Conservation (phyloP, 2,888 invertebrate genomes). For the Trichacis sp. region DNA sequence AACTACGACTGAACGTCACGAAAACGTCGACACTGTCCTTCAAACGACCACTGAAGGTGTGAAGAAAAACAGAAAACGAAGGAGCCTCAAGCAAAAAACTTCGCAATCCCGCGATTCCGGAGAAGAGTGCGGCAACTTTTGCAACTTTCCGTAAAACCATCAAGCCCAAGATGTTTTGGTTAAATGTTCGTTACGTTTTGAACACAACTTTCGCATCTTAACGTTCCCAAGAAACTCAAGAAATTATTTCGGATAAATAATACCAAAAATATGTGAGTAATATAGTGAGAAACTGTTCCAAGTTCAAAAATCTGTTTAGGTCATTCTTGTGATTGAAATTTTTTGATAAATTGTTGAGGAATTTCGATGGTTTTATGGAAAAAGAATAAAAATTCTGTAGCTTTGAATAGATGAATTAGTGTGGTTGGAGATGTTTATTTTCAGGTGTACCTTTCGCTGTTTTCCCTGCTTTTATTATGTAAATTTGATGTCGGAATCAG, state of each 20-base stretch:
- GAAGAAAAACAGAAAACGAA: constrained; percentile 1
- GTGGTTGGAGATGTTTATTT: no score
- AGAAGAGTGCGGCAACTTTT: not conserved
- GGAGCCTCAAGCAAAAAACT: not conserved
- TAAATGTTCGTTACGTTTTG: not conserved
- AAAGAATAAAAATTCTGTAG: no score
- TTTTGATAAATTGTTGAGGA: no score
- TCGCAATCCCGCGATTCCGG: not conserved
- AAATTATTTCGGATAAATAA: not conserved
- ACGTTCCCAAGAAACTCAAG: not conserved
- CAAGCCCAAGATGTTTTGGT: not conserved
- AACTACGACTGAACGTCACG: no score
- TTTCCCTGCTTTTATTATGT: constrained; percentile 17
- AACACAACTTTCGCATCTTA: not conserved
- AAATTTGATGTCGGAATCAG: constrained; percentile 19
- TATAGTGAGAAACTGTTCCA: no score
- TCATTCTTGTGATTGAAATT: no score
- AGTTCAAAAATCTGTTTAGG: no score
- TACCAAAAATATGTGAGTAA: no score
- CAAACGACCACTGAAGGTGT: not conserved
- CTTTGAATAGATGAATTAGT: no score
- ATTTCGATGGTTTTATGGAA: no score
- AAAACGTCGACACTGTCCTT: not conserved
- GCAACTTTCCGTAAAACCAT: not conserved
- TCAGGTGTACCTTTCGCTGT: no score